A percentile compares a stretch with the other conserved stretches of the same genome.
Conservation (phyloP, 2,113 vertebrate genomes). For the Phyllopteryx taeniolatus region DNA sequence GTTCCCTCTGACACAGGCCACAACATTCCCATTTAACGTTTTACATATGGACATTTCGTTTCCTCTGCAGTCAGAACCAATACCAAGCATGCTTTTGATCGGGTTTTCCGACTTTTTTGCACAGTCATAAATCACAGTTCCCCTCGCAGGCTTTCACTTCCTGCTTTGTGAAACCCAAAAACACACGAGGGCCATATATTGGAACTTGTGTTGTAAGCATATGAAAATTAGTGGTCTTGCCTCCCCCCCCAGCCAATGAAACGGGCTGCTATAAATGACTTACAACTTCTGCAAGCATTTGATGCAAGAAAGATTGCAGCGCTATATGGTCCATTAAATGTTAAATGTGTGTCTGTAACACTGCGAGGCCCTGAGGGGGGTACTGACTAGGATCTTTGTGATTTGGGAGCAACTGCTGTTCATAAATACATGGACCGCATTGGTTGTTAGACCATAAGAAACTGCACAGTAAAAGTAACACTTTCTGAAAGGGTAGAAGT, state of each 20-base stretch:
- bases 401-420: not conserved
- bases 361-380: slow-evolving; percentile 17
- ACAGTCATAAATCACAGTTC: slow-evolving; percentile 28
- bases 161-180: slow-evolving; percentile 23
- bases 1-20: slow-evolving; percentile 10
- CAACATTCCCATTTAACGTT: slow-evolving; percentile 29
- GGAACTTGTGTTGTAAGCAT: slow-evolving; percentile 4
- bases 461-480: not conserved
- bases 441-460: slow-evolving; percentile 1
- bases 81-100: slow-evolving; percentile 8
- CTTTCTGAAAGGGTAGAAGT: not conserved
- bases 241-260: slow-evolving; percentile 12
- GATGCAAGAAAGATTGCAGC: slow-evolving; percentile 9
- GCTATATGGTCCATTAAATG: not conserved
- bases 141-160: slow-evolving; percentile 28
- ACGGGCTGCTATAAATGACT: slow-evolving; percentile 30
- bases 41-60: slow-evolving; percentile 32
- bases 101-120: slow-evolving; percentile 19
- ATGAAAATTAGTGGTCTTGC: not conserved
- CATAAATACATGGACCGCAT: not conserved
- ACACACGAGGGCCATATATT: not conserved
- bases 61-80: slow-evolving; percentile 9
- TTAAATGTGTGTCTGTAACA: slow-evolving; percentile 42
- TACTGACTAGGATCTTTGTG: slow-evolving; percentile 12
- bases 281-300: slow-evolving; percentile 38